A percentile compares a stretch with the other conserved stretches of the same genome.
These are phyloP conservation scores for Trypoxylon attenuatum DNA, from an alignment of 2,888 invertebrate species.

Conservation along the genomic window DNA sequence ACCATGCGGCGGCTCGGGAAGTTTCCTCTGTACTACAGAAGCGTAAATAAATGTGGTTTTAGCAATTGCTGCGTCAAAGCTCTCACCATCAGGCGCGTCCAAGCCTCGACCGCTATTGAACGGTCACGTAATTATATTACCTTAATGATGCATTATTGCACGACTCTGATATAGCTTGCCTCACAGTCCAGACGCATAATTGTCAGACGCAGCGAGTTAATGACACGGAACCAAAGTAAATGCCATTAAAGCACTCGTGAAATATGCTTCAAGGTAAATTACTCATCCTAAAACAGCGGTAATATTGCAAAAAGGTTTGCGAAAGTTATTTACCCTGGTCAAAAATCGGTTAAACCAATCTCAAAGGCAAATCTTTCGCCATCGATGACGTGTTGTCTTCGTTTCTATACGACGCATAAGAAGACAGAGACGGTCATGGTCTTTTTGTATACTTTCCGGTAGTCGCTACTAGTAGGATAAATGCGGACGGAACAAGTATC, in stretches of 20 bases:
- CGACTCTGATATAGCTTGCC: not conserved
- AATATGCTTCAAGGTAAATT: not conserved
- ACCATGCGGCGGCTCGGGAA: slow-evolving; percentile 1
- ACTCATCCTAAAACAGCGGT: too few species aligned
- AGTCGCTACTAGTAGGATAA: slow-evolving; percentile 39
- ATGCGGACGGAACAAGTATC: slow-evolving; percentile 44
- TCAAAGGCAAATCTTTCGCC: too few species aligned
- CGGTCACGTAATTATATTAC: slow-evolving; percentile 18
- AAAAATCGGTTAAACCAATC: too few species aligned
- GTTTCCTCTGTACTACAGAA: not conserved
- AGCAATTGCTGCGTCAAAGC: slow-evolving; percentile 22
- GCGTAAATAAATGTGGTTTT: not conserved
- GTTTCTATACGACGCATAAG: too few species aligned
- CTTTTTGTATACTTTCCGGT: slow-evolving; percentile 34
- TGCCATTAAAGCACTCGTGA: not conserved
- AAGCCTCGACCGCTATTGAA: slow-evolving; percentile 25
- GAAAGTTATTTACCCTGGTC: too few species aligned
- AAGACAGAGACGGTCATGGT: too few species aligned
- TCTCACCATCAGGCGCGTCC: not conserved
- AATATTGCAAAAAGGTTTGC: too few species aligned
- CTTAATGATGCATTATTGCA: slow-evolving; percentile 17
- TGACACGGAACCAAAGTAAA: not conserved
- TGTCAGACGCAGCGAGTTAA: not conserved
- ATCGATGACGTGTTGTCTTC: too few species aligned
- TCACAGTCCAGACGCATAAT: not conserved